Evolutionary conservation across 2,888 invertebrate genomes (phyloP).

Genomic region (Epirrhoe alternata): DNA sequence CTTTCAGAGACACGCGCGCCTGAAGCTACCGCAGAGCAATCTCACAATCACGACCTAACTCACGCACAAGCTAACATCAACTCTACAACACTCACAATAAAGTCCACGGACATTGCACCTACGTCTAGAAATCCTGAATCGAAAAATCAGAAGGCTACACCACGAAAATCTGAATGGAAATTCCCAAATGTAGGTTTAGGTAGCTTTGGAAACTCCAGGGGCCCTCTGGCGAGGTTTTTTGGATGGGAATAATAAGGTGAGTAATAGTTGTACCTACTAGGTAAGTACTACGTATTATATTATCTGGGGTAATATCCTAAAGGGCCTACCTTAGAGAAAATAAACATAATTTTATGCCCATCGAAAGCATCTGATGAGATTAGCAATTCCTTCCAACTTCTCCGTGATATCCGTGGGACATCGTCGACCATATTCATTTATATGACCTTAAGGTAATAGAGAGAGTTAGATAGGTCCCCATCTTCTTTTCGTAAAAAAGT

Average conservation of each 20-base stretch:
- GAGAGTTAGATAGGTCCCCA: too few species aligned
- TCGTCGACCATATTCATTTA: too few species aligned
- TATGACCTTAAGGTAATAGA: too few species aligned
- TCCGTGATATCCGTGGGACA: too few species aligned
- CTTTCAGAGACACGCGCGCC: constrained; percentile 66
- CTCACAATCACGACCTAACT: constrained; percentile 47
- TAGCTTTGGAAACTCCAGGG: constrained; percentile 45
- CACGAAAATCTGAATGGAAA: constrained; percentile 37
- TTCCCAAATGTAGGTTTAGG: constrained; percentile 55
- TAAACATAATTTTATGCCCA: too few species aligned
- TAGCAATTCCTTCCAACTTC: too few species aligned
- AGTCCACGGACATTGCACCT: constrained; percentile 42
- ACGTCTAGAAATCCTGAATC: constrained; percentile 42
- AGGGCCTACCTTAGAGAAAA: too few species aligned
- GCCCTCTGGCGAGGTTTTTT: constrained; percentile 40
- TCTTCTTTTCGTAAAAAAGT: too few species aligned
- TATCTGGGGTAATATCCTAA: too few species aligned
- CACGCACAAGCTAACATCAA: constrained; percentile 48
- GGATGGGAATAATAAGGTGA: constrained; percentile 50
- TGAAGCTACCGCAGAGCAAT: constrained; percentile 41
- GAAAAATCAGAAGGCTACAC: constrained; percentile 24
- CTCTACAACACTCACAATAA: constrained; percentile 47
- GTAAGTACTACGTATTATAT: too few species aligned
- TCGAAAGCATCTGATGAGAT: too few species aligned
- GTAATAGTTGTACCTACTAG: constrained; percentile 14